Evolutionary conservation across 1,140 invertebrate genomes (phyloP).

Genomic region (Bombus fervidus): DNA sequence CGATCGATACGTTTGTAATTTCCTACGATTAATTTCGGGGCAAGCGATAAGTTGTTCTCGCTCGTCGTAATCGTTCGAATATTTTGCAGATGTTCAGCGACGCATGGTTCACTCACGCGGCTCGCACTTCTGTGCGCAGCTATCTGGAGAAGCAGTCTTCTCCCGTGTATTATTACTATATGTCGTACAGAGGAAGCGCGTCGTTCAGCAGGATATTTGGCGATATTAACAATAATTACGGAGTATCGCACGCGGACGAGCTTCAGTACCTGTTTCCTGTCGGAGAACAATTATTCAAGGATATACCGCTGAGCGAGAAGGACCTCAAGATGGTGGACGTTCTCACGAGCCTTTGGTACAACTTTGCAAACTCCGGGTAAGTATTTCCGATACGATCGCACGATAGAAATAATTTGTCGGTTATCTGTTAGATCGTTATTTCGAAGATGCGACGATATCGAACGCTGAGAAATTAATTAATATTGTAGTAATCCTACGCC

Average conservation of each 20-base stretch:
- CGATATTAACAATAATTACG: constrained; percentile 84
- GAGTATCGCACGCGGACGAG: constrained; percentile 89
- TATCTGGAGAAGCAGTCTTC: constrained; percentile 76
- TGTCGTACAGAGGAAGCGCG: constrained; percentile 85
- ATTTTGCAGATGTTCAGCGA: constrained; percentile 86
- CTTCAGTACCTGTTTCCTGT: constrained; percentile 89
- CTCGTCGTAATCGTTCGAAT: neutral
- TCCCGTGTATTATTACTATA: constrained; percentile 86
- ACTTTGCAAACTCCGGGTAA: constrained; percentile 88
- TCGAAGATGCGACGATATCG: no score
- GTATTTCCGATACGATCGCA: constrained; percentile 20
- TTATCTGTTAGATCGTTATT: no score
- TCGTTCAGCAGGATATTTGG: constrained; percentile 88
- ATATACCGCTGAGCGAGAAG: constrained; percentile 76
- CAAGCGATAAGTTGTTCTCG: no score
- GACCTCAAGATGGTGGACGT: constrained; percentile 82
- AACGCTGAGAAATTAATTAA: neutral
- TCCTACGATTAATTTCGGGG: no score
- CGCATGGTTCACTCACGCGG: constrained; percentile 86
- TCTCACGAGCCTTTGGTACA: constrained; percentile 86
- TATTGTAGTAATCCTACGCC: constrained; percentile 82
- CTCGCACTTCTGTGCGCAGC: constrained; percentile 84
- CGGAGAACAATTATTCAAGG: constrained; percentile 83
- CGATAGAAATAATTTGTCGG: no score
- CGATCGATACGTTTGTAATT: no score